phyloP scores from a whole-genome alignment of 2,888 invertebrate genomes.

The Anagyrus pseudococci region DNA sequence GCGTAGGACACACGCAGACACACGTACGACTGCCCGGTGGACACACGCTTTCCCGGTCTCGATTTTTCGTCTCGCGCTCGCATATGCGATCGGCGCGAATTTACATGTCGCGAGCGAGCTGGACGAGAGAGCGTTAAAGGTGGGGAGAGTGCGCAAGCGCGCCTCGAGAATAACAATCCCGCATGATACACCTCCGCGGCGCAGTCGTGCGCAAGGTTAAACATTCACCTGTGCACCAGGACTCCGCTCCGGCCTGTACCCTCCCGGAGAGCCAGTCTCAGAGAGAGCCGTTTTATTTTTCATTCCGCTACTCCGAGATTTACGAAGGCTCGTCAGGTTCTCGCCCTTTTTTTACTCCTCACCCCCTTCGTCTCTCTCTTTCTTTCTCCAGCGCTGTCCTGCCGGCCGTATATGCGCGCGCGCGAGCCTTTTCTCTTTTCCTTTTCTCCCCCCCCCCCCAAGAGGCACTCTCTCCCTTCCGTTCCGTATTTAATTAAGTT shows the following conservation, averaged over 20 bases:
- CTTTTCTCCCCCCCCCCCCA: no score
- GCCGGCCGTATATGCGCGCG: no score
- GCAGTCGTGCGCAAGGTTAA: conserved; percentile 34
- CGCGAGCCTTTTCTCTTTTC: no score
- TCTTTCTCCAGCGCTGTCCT: conserved; percentile 3
- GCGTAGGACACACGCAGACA: background rate
- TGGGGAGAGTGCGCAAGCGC: no score
- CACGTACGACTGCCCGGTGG: background rate
- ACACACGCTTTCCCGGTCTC: no score
- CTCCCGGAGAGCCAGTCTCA: no score
- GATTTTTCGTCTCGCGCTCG: no score
- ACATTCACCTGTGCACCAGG: conserved; percentile 23
- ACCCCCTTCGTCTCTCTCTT: background rate
- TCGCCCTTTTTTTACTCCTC: conserved; percentile 1
- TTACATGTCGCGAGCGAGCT: conserved; percentile 17
- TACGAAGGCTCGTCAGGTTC: conserved; percentile 33
- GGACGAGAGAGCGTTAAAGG: conserved; percentile 26
- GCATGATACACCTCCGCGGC: no score
- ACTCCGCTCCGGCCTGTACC: no score
- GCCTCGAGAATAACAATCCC: conserved; percentile 34
- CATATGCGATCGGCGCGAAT: background rate
- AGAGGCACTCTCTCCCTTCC: background rate
- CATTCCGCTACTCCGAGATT: conserved; percentile 30
- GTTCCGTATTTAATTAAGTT: conserved; percentile 37
- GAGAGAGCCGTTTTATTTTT: conserved; percentile 37